Conservation (phyloP, 2,113 vertebrate species). For the Chionomys nivalis region DNA sequence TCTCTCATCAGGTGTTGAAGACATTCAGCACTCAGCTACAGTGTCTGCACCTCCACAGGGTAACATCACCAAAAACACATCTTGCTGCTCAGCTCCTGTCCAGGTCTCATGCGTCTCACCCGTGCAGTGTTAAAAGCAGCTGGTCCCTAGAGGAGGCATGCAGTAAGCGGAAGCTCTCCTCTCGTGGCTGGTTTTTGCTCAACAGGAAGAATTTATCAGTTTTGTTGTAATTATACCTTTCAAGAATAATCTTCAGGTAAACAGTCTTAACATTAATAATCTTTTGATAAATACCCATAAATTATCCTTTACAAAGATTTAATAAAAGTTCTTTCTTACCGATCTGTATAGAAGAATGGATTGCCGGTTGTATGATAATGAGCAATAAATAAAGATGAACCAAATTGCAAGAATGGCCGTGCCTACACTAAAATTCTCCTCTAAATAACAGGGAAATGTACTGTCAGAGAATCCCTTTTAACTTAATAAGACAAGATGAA, state of each 20-base stretch:
- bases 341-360: background rate
- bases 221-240: background rate
- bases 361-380: background rate
- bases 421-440: conserved; percentile 2
- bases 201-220: background rate
- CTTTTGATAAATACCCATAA: background rate
- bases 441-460: background rate
- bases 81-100: background rate
- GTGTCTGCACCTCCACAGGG: fast-evolving
- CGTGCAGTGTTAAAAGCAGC: background rate
- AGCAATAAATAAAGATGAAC: background rate
- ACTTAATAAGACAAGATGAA: conserved; percentile 37
- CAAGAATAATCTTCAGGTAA: background rate
- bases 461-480: background rate
- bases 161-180: fast-evolving
- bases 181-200: background rate
- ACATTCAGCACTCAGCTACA: background rate
- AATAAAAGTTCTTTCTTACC: background rate
- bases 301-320: background rate
- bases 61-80: background rate
- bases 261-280: background rate
- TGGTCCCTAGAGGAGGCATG: too few relatives aligned
- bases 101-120: background rate
- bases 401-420: conserved; percentile 36
- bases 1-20: fast-evolving